Evolutionary conservation across 2,113 vertebrate genomes (phyloP).

Genomic region (Machaerirhynchus nigripectus): DNA sequence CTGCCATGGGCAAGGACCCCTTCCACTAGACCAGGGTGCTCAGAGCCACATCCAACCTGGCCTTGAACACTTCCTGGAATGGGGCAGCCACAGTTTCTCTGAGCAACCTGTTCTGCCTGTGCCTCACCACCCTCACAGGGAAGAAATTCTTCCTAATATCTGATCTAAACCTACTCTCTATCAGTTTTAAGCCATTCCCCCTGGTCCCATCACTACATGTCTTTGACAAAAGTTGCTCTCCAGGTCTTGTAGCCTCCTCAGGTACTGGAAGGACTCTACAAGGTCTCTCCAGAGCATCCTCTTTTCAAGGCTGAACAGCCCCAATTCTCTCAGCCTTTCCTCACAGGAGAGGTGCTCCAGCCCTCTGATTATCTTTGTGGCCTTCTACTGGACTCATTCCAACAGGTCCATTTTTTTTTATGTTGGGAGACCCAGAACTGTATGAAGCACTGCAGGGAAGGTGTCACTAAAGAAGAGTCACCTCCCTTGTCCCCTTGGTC

Average conservation of each 20-base stretch:
- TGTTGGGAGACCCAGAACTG: not conserved
- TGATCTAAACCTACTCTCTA: not conserved
- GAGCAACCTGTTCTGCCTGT: not conserved
- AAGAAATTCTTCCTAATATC: not conserved
- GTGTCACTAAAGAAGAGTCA: no score
- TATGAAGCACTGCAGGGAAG: not conserved
- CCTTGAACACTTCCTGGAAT: no score
- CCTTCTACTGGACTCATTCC: accelerated
- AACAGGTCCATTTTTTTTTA: not conserved
- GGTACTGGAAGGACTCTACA: not conserved
- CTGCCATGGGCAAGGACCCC: not conserved
- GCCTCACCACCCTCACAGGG: not conserved
- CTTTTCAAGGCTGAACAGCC: not conserved
- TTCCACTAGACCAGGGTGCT: not conserved
- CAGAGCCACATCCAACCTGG: not conserved
- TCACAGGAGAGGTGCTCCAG: not conserved
- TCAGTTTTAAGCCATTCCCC: not conserved
- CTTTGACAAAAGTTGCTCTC: not conserved
- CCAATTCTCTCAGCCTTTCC: not conserved
- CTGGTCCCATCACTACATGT: not conserved
- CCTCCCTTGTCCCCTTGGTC: not conserved
- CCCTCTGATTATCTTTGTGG: not conserved
- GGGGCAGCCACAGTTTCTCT: accelerated
- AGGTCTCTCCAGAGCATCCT: not conserved
- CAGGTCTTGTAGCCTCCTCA: not conserved